Base-by-base conservation (phyloP, 1,140 invertebrate species). In the Mizuhopecten yessoensis region DNA sequence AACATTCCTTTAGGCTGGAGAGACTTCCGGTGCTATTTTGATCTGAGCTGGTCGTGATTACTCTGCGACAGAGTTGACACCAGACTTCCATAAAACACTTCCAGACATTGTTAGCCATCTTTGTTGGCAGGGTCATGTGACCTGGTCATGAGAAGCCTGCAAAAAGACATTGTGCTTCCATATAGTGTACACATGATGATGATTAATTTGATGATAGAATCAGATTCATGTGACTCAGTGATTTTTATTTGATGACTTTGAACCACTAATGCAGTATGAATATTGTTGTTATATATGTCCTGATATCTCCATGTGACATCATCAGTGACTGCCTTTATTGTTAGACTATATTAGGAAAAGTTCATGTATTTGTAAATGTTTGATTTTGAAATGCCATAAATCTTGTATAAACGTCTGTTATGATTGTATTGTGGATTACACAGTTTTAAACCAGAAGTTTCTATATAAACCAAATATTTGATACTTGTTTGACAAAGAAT, bases 11-110 rank as follows among this genome's bases (percentile, higher is more conserved):
- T 0, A 29, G 9, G 29, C 57, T 29, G n/a, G 57, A n/a, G 57
- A 75, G 57, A 75, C 42, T 45, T 20, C 57, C 57, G n/a, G 57
- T 75, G 57, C 57, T 75, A 75, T 75, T 39, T 75, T 75, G 57
- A 75, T 75, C 57, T 75, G 57, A 75, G 57, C 1, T 29, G 57
- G 57, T 75, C 57, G 23, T 29, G 57, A 39, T 5, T 39, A 39
- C 5, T 39, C 13, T 39, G 36, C 5, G 57, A n/a, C 1, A 75
- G n/a, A 29, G 11, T 75, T 75, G 57, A 29, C 9, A 17, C 17
- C 17, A 1, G n/a, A 29, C n/a, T 75, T 75, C 57, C 23, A 75
- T 17, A 15, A 13, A 17, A 20, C 42, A 45, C 42, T 45, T 15
- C 42, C 17, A 45, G 17, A 15, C 42, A 45, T 9, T 45, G 42